Conservation (phyloP, 1,140 invertebrate genomes). For the Tetramorium alpestre region DNA sequence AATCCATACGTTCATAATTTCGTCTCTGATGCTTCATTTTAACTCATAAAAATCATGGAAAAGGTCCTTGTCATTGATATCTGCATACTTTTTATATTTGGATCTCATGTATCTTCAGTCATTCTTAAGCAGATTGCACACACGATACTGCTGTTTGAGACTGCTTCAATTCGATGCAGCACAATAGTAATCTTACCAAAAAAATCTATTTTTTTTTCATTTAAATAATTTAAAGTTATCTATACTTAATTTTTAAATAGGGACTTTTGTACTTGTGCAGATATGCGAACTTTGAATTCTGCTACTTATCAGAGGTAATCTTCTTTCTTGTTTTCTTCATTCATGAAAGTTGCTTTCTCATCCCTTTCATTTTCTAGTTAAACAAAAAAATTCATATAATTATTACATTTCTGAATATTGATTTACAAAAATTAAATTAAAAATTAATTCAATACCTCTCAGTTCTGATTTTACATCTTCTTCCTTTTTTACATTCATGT, state of each 20-base stretch:
- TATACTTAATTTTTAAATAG: slow-evolving; percentile 75
- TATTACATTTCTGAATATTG: slow-evolving; percentile 83
- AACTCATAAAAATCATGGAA: neutral
- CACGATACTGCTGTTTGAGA: neutral
- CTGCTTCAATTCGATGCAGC: neutral
- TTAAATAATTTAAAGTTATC: slow-evolving; percentile 65
- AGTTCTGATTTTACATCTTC: slow-evolving; percentile 87
- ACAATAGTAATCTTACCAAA: neutral
- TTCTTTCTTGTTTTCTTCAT: slow-evolving; percentile 86
- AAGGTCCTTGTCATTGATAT: neutral
- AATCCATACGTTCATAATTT: slow-evolving; percentile 67
- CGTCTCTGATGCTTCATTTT: neutral
- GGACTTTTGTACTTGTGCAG: slow-evolving; percentile 57
- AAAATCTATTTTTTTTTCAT: slow-evolving; percentile 23
- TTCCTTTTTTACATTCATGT: slow-evolving; percentile 88
- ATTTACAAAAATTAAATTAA: slow-evolving; percentile 35
- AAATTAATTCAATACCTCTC: slow-evolving; percentile 83
- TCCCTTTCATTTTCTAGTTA: slow-evolving; percentile 88
- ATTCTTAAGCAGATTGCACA: neutral
- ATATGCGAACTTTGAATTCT: slow-evolving; percentile 66
- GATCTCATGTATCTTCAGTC: neutral
- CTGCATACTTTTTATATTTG: neutral
- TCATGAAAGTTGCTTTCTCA: slow-evolving; percentile 85
- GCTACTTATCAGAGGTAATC: slow-evolving; percentile 80
- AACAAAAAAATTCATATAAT: slow-evolving; percentile 78